Evolutionary conservation across 2,797 vertebrate species (phyloP).

Genomic region (Alcedo atthis): DNA sequence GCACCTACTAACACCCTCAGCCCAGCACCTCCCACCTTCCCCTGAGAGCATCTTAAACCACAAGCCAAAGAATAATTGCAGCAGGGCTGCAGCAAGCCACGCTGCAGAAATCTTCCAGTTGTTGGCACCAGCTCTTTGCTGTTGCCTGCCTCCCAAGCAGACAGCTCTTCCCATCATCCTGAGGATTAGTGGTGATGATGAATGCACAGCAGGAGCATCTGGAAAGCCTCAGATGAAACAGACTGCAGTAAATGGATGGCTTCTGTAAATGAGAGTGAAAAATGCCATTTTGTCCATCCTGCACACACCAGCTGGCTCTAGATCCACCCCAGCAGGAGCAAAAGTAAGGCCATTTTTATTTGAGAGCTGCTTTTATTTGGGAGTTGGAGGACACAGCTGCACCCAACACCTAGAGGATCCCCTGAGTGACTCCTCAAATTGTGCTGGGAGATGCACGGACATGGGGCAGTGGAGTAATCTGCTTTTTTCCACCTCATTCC

Average conservation of each 20-base stretch:
- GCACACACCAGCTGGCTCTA: not conserved
- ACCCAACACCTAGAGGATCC: not conserved
- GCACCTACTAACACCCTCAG: not conserved
- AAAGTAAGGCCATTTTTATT: not conserved
- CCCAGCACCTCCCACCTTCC: not conserved
- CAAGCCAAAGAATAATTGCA: not conserved
- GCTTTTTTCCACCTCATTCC: not conserved
- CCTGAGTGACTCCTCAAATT: accelerated
- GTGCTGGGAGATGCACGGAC: not conserved
- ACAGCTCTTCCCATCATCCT: not conserved
- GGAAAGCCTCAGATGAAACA: not conserved
- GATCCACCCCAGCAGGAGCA: accelerated
- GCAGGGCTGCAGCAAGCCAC: accelerated
- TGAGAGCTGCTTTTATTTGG: not conserved
- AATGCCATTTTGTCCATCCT: not conserved
- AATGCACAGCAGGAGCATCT: constrained; percentile 32
- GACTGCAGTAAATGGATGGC: accelerated
- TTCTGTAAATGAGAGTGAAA: not conserved
- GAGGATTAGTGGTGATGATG: not conserved
- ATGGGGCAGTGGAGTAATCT: not conserved
- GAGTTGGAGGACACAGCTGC: not conserved
- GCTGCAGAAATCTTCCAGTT: not conserved
- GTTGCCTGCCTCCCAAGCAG: not conserved
- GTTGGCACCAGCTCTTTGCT: not conserved
- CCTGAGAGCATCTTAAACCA: not conserved